These are phyloP conservation scores for Apodemia duryi DNA, from an alignment of 2,888 invertebrate genomes.

Conservation along the genomic window DNA sequence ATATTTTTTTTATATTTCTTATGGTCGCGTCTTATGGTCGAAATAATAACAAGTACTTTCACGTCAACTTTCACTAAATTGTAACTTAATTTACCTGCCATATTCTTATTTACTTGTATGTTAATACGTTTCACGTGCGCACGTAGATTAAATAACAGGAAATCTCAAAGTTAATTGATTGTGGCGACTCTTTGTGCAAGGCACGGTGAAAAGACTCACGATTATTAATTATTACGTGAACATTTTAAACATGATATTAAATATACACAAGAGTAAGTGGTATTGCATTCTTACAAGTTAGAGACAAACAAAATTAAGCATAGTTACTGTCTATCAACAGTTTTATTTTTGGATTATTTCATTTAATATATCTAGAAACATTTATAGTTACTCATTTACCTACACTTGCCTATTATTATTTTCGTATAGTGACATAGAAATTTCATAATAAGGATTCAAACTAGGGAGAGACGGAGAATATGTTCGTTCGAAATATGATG, in stretches of 20 bases:
- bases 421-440: too few relatives aligned
- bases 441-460: too few relatives aligned
- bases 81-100: conserved; percentile 3
- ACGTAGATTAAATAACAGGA: conserved; percentile 1
- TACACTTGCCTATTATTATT: too few relatives aligned
- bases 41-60: conserved; percentile 13
- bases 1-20: too few relatives aligned
- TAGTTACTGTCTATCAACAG: too few relatives aligned
- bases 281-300: neutral
- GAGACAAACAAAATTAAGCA: neutral
- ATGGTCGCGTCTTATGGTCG: too few relatives aligned
- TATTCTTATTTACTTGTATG: conserved; percentile 14
- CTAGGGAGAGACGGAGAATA: too few relatives aligned
- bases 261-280: neutral
- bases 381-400: too few relatives aligned
- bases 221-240: neutral
- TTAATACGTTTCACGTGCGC: neutral
- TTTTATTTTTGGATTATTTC: too few relatives aligned
- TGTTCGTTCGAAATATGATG: too few relatives aligned
- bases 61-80: conserved; percentile 17
- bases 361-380: too few relatives aligned
- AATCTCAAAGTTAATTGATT: conserved; percentile 1
- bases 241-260: neutral
- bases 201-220: conserved; percentile 3
- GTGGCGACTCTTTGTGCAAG: neutral